Percentiles rank a stretch among this genome's conserved stretches.
Evolutionary conservation across 2,888 invertebrate genomes (phyloP).

Genomic region (Carabus problematicus): DNA sequence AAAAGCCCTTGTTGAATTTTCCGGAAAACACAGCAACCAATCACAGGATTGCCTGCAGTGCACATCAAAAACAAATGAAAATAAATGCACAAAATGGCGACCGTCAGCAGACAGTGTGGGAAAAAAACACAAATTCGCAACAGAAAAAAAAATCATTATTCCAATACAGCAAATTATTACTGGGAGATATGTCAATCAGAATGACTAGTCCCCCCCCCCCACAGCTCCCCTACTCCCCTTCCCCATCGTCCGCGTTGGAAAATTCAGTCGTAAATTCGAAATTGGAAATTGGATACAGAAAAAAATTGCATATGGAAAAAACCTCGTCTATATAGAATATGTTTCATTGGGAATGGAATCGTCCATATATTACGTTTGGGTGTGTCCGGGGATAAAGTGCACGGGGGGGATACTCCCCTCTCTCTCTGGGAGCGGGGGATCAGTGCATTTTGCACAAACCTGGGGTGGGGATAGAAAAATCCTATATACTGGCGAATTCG

Average conservation of each 20-base stretch:
- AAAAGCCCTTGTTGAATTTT: too few relatives aligned
- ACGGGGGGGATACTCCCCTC: too few relatives aligned
- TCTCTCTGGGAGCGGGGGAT: too few relatives aligned
- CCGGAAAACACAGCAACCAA: too few relatives aligned
- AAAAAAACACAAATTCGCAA: slow-evolving; percentile 31
- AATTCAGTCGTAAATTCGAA: slow-evolving; percentile 26
- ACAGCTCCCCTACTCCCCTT: slow-evolving; percentile 13
- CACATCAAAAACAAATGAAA: slow-evolving; percentile 40
- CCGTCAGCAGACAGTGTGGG: too few relatives aligned
- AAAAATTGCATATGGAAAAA: slow-evolving; percentile 10
- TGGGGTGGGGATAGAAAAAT: too few relatives aligned
- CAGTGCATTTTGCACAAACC: too few relatives aligned
- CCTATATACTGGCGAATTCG: not conserved
- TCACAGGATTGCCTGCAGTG: too few relatives aligned
- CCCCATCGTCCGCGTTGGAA: slow-evolving; percentile 7
- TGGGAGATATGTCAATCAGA: too few relatives aligned
- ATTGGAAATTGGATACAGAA: slow-evolving; percentile 24
- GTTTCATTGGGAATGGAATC: slow-evolving; percentile 31
- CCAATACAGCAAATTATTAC: too few relatives aligned
- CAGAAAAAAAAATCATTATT: too few relatives aligned
- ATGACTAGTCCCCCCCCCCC: not conserved
- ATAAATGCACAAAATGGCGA: slow-evolving; percentile 35
- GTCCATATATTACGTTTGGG: slow-evolving; percentile 34
- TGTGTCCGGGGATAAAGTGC: slow-evolving; percentile 18
- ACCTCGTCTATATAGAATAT: slow-evolving; percentile 16